Conservation (phyloP, 2,888 invertebrate species). For the Boloria selene region DNA sequence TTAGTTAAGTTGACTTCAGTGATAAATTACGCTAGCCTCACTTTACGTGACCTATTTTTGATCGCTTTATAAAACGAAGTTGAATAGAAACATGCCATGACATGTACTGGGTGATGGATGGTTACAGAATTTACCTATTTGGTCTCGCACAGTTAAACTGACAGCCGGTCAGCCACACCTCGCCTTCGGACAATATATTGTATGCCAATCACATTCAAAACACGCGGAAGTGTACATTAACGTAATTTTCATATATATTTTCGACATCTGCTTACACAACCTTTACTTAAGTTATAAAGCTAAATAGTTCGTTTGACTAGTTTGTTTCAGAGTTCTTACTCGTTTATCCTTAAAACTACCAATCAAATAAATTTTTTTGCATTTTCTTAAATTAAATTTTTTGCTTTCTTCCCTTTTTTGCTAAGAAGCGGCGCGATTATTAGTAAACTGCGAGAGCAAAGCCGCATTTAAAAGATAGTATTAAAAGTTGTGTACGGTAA, state of each 20-base stretch:
- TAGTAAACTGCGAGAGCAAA: too few relatives aligned
- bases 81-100: conserved; percentile 57
- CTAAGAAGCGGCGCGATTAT: too few relatives aligned
- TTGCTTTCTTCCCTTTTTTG: too few relatives aligned
- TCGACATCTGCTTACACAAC: not conserved
- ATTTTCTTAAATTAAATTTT: too few relatives aligned
- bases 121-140: conserved; percentile 57
- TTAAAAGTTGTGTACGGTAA: too few relatives aligned
- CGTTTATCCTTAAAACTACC: too few relatives aligned
- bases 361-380: too few relatives aligned
- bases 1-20: conserved; percentile 50
- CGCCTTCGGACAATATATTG: conserved; percentile 70
- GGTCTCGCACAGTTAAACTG: conserved; percentile 68
- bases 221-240: conserved; percentile 63
- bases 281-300: too few relatives aligned
- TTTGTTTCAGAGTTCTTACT: too few relatives aligned
- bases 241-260: conserved; percentile 42
- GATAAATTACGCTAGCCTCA: conserved; percentile 61
- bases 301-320: too few relatives aligned
- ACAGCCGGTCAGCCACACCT: conserved; percentile 57
- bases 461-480: too few relatives aligned
- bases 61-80: conserved; percentile 58
- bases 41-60: conserved; percentile 61
- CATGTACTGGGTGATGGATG: conserved; percentile 68
- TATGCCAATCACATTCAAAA: conserved; percentile 67